Conservation (phyloP, 2,888 invertebrate species). For the Drosophila demipolita region DNA sequence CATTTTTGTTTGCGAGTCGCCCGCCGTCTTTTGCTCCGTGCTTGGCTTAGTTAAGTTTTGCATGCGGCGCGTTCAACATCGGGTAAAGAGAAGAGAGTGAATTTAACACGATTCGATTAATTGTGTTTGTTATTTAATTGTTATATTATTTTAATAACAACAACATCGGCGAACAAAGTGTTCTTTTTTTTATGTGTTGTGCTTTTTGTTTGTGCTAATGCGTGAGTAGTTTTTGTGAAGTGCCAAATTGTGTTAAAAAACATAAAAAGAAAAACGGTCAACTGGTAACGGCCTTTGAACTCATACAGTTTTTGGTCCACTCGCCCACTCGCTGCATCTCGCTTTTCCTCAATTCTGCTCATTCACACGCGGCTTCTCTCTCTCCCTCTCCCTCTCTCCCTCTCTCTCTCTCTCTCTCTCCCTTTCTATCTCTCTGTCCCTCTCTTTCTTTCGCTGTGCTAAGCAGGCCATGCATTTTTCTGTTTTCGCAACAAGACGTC, state of each 20-base stretch:
- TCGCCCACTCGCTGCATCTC: conserved; percentile 33
- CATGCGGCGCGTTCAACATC: conserved; percentile 64
- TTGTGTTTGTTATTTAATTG: conserved; percentile 19
- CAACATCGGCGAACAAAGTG: conserved; percentile 32
- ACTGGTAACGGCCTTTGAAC: conserved; percentile 68
- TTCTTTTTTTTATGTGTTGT: conserved; percentile 3
- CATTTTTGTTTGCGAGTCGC: conserved; percentile 24
- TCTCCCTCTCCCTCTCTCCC: neutral
- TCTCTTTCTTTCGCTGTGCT: conserved; percentile 19
- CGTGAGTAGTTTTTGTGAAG: conserved; percentile 38
- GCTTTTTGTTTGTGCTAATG: conserved; percentile 12
- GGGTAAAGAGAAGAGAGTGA: neutral
- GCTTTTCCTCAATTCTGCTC: conserved; percentile 30
- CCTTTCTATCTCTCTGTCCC: neutral
- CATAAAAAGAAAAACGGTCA: conserved; percentile 17
- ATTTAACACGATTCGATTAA: conserved; percentile 37
- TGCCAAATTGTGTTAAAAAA: conserved; percentile 24
- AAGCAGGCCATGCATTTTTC: conserved; percentile 77
- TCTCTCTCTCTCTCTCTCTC: neutral
- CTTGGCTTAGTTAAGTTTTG: conserved; percentile 58
- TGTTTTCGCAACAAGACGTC: conserved; percentile 71
- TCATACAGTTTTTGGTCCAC: conserved; percentile 54
- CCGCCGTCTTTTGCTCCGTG: conserved; percentile 21
- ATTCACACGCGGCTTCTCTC: conserved; percentile 37
- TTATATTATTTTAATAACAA: conserved; percentile 14